These are phyloP conservation scores for Plecturocebus donacophilus DNA, from an alignment of 2,113 vertebrate species.

Conservation along the genomic window DNA sequence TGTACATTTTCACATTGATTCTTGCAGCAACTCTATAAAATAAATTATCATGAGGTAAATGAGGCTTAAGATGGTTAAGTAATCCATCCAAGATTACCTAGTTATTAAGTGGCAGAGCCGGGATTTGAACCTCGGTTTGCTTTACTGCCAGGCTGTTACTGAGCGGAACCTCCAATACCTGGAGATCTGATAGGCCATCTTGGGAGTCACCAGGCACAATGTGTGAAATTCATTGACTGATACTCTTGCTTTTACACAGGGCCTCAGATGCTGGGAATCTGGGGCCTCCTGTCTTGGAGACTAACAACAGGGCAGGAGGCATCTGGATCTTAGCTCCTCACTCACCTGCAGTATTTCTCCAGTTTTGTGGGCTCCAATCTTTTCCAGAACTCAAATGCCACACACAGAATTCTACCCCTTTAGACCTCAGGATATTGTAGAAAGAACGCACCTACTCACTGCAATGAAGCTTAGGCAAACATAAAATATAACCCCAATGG, in stretches of 20 bases:
- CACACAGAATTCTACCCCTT: not conserved
- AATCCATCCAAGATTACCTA: not conserved
- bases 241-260: not conserved
- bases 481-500: fast-evolving
- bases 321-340: not conserved
- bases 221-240: fast-evolving
- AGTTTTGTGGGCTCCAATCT: not conserved
- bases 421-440: fast-evolving
- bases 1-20: slow-evolving; percentile 2
- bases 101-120: not conserved
- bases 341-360: not conserved
- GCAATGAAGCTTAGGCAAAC: not conserved
- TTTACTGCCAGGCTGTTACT: not conserved
- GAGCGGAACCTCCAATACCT: not conserved
- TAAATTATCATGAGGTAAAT: slow-evolving; percentile 1
- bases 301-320: too few relatives aligned
- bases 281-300: not conserved
- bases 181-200: not conserved
- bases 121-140: not conserved
- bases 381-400: not conserved
- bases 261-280: not conserved
- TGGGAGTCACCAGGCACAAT: not conserved
- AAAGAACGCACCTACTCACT: not conserved
- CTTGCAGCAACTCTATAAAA: not conserved
- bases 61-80: slow-evolving; percentile 3